These are phyloP conservation scores for Sebastes vulpes DNA, from an alignment of 2,797 vertebrate species.

Conservation along the genomic window DNA sequence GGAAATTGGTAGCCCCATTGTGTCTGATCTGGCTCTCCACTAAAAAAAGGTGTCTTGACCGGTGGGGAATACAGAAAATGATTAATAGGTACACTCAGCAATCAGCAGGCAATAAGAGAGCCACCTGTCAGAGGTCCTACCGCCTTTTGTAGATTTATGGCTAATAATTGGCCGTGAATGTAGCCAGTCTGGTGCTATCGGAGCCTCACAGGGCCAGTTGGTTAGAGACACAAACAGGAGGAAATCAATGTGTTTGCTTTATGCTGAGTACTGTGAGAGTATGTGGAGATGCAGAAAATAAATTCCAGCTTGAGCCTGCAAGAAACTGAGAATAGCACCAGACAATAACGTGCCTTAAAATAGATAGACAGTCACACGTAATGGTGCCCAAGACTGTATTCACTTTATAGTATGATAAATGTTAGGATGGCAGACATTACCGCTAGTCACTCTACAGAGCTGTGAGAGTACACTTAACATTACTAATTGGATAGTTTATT, in stretches of 20 bases:
- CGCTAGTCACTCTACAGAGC: not conserved
- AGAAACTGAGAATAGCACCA: slow-evolving; percentile 8
- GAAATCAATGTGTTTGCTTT: slow-evolving; percentile 41
- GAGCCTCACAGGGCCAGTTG: slow-evolving; percentile 37
- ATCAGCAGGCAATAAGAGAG: slow-evolving; percentile 70
- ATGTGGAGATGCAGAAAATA: slow-evolving; percentile 7
- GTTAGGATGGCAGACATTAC: slow-evolving; percentile 7
- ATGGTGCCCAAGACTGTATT: slow-evolving; percentile 3
- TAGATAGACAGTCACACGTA: slow-evolving; percentile 13
- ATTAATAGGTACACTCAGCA: slow-evolving; percentile 72
- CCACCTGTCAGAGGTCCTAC: slow-evolving; percentile 63
- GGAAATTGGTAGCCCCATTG: slow-evolving; percentile 29
- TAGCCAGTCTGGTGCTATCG: slow-evolving; percentile 40
- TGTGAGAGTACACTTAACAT: not conserved
- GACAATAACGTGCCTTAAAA: slow-evolving; percentile 30
- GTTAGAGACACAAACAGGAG: slow-evolving; percentile 32
- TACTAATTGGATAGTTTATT: slow-evolving; percentile 35
- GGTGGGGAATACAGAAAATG: slow-evolving; percentile 59
- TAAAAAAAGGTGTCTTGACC: slow-evolving; percentile 41
- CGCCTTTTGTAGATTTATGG: slow-evolving; percentile 67
- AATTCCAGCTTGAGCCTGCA: slow-evolving; percentile 17
- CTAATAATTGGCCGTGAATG: slow-evolving; percentile 67
- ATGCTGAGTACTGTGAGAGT: slow-evolving; percentile 25
- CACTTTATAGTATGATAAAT: not conserved
- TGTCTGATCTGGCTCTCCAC: slow-evolving; percentile 31